Conservation (phyloP, 2,113 vertebrate species). For the Desmodus rotundus region DNA sequence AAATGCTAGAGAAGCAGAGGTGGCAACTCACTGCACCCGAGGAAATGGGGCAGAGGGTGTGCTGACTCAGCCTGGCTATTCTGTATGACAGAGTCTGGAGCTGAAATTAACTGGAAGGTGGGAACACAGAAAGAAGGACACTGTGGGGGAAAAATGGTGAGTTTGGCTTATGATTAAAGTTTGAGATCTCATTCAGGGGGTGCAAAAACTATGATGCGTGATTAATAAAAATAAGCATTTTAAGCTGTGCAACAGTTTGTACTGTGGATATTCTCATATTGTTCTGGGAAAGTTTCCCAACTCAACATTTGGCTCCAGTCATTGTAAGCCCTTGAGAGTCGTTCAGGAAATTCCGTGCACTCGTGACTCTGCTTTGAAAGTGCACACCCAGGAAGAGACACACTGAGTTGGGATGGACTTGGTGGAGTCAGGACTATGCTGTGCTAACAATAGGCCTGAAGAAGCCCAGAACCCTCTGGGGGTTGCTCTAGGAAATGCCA, state of each 20-base stretch:
- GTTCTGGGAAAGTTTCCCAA: conserved; percentile 66
- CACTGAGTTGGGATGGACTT: not conserved
- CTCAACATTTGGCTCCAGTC: conserved; percentile 56
- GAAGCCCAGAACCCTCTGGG: not conserved
- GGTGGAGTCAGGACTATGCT: not conserved
- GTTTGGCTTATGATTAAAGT: not conserved
- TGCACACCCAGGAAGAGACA: conserved; percentile 62
- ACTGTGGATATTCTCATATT: conserved; percentile 35
- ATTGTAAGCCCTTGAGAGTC: conserved; percentile 52
- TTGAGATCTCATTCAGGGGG: not conserved
- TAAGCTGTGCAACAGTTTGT: conserved; percentile 6
- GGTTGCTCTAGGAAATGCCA: conserved; percentile 22
- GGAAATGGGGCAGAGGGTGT: not conserved
- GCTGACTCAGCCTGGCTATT: not conserved
- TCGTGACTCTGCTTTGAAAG: conserved; percentile 49
- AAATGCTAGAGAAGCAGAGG: not conserved
- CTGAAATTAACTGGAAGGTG: not conserved
- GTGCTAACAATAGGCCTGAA: not conserved
- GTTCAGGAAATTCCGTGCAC: conserved; percentile 53
- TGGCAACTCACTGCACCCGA: not conserved
- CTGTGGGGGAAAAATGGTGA: not conserved
- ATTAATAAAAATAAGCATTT: conserved; percentile 45
- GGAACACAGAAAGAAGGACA: not conserved
- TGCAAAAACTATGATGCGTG: not conserved
- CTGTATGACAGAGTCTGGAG: not conserved